These are phyloP conservation scores for Cavia porcellus DNA, from an alignment of 2,113 vertebrate genomes.

Conservation along the genomic window DNA sequence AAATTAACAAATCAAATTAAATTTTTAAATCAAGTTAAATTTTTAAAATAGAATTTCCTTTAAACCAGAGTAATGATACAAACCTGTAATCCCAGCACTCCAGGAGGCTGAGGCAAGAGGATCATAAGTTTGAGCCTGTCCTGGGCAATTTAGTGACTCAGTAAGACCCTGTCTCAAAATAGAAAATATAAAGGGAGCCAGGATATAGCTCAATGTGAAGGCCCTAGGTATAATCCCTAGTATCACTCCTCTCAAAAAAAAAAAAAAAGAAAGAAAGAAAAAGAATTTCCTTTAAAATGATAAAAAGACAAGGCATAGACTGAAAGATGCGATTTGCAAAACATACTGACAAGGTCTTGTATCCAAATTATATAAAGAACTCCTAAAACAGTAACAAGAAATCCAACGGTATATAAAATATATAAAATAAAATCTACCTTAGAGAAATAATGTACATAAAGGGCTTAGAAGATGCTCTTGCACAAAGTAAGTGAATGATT, in stretches of 20 bases:
- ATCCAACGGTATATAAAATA: background rate
- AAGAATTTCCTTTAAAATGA: background rate
- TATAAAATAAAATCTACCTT: background rate
- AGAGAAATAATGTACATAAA: background rate
- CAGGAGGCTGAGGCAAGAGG: background rate
- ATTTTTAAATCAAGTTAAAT: constrained; percentile 6
- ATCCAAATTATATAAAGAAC: background rate
- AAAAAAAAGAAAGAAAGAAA: background rate
- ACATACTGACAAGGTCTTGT: background rate
- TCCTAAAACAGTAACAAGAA: background rate
- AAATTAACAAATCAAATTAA: constrained; percentile 35
- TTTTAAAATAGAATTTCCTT: background rate
- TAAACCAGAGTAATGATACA: background rate
- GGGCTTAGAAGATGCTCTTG: background rate
- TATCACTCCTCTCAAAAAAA: background rate
- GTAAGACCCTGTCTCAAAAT: background rate
- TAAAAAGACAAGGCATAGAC: background rate
- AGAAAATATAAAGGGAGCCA: background rate
- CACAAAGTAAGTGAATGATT: background rate
- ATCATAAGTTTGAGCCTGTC: background rate
- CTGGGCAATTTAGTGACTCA: background rate
- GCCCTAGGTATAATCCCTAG: background rate
- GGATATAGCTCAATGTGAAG: background rate
- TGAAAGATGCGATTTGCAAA: background rate
- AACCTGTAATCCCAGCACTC: background rate